A percentile compares a stretch with the other conserved stretches of the same genome.
Evolutionary conservation across 1,140 invertebrate species (phyloP).

Genomic region (Achatina immaculata): DNA sequence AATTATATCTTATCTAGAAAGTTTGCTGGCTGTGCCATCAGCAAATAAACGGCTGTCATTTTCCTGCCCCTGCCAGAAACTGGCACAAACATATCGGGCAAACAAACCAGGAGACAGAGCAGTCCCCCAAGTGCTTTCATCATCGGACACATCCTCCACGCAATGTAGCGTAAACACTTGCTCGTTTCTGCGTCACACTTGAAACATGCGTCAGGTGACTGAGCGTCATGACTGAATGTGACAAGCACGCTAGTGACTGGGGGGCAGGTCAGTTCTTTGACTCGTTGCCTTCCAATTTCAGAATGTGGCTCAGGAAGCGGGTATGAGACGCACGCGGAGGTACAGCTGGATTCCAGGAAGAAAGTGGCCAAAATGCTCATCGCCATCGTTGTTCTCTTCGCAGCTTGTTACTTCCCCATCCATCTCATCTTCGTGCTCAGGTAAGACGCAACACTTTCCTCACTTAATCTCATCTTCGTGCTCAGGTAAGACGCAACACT

Average conservation of each 20-base stretch:
- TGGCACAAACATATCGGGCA: no score
- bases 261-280: conserved; percentile 2
- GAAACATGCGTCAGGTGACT: not conserved
- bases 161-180: no score
- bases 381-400: conserved; percentile 88
- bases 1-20: not conserved
- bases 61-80: no score
- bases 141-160: no score
- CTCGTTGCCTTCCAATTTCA: not conserved
- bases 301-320: conserved; percentile 2
- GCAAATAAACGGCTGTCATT: no score
- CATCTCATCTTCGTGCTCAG: conserved; percentile 84
- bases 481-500: not conserved
- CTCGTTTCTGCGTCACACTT: not conserved
- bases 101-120: no score
- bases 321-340: conserved; percentile 42
- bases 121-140: no score
- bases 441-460: conserved; percentile 69
- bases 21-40: not conserved
- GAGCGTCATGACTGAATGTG: not conserved
- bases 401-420: conserved; percentile 87
- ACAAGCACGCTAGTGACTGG: no score
- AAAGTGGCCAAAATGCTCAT: conserved; percentile 95
- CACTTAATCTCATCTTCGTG: not conserved
- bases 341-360: conserved; percentile 81